phyloP scores from a whole-genome alignment of 2,113 vertebrate species.

The Malurus melanocephalus region DNA sequence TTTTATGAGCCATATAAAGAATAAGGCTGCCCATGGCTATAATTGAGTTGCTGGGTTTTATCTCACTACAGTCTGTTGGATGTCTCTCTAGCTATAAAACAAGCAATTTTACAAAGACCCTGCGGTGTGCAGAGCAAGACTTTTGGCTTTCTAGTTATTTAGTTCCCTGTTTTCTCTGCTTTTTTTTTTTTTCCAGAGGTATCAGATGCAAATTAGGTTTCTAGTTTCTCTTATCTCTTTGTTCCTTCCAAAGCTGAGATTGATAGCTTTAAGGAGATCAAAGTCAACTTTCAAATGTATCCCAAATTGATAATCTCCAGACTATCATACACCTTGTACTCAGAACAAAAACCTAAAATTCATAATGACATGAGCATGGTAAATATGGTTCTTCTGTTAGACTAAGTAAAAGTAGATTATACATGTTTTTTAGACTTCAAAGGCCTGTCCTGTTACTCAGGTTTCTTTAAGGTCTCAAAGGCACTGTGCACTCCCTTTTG shows the following conservation, averaged over 20 bases:
- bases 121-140: constrained; percentile 36
- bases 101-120: constrained; percentile 61
- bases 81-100: constrained; percentile 62
- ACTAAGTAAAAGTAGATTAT: constrained; percentile 69
- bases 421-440: constrained; percentile 67
- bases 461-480: constrained; percentile 63
- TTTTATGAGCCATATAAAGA: constrained; percentile 53
- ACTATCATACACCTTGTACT: constrained; percentile 64
- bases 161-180: constrained; percentile 29
- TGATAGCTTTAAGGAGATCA: constrained; percentile 69
- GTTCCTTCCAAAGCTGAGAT: constrained; percentile 56
- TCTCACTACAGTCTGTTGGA: constrained; percentile 46
- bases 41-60: constrained; percentile 61
- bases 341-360: constrained; percentile 65
- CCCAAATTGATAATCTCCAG: constrained; percentile 68
- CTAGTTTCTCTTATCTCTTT: constrained; percentile 67
- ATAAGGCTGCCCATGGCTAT: constrained; percentile 53
- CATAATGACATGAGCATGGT: constrained; percentile 59
- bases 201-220: constrained; percentile 67
- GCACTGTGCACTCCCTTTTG: constrained; percentile 18
- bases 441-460: constrained; percentile 48
- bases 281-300: constrained; percentile 66
- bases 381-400: constrained; percentile 63
- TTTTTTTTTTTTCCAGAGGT: constrained; percentile 27
- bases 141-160: constrained; percentile 57